Evolutionary conservation across 1,140 invertebrate genomes (phyloP).

Genomic region (Cydia strobilella): DNA sequence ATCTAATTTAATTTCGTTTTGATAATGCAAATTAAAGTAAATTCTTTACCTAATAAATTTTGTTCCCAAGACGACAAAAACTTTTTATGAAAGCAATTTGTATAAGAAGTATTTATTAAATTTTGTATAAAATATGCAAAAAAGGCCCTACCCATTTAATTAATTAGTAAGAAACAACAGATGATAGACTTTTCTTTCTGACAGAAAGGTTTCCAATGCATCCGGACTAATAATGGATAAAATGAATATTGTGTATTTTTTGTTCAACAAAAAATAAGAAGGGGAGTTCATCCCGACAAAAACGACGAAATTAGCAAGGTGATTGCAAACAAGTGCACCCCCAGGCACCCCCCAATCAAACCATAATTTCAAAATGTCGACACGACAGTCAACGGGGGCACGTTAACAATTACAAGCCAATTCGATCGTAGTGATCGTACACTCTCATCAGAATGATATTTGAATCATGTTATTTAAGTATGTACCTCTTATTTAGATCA

Average conservation of each 20-base stretch:
- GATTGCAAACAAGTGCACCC: constrained; percentile 16
- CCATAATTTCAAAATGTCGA: constrained; percentile 9
- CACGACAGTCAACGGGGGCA: constrained; percentile 15
- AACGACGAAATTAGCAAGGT: neutral
- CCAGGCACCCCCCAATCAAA: neutral
- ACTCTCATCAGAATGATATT: no score
- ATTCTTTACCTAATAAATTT: neutral
- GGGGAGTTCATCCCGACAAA: neutral
- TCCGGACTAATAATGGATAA: no score
- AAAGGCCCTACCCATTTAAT: no score
- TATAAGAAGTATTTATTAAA: neutral
- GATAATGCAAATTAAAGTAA: constrained; percentile 34
- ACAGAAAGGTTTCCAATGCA: no score
- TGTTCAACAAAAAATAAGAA: neutral
- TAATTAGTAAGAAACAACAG: neutral
- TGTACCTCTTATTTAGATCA: no score
- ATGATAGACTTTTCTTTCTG: neutral
- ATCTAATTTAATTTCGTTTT: constrained; percentile 51
- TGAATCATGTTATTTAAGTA: no score
- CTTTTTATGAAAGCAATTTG: neutral
- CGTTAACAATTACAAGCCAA: no score
- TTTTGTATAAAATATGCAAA: no score
- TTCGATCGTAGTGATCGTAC: no score
- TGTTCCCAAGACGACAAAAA: constrained; percentile 1
- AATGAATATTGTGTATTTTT: neutral